Conservation (phyloP, 2,797 vertebrate species). For the Ibycter americanus region DNA sequence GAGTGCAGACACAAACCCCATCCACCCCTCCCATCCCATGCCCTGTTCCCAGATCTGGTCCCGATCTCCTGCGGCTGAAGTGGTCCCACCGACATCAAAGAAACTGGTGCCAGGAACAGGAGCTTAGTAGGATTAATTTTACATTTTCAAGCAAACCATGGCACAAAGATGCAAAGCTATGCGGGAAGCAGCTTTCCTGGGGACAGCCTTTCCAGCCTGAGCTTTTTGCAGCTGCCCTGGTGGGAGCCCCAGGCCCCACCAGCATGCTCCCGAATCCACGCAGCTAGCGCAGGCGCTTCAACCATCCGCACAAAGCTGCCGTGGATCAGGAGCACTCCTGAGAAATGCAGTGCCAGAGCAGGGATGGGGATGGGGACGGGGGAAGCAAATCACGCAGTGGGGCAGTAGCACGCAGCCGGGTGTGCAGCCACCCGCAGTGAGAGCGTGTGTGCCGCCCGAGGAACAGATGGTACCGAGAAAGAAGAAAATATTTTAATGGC, state of each 20-base stretch:
- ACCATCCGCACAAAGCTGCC: not conserved
- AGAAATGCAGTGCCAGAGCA: not conserved
- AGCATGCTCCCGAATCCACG: accelerated
- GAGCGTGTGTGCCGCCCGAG: not conserved
- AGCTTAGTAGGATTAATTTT: not conserved
- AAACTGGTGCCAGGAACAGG: not conserved
- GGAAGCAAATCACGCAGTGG: accelerated
- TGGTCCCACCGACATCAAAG: not conserved
- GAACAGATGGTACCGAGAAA: not conserved
- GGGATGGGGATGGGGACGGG: not conserved
- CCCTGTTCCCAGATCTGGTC: not conserved
- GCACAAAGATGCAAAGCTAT: not conserved
- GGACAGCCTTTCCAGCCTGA: not conserved
- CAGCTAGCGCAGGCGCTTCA: accelerated
- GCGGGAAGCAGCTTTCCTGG: not conserved
- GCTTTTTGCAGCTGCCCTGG: not conserved
- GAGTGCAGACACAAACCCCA: not conserved
- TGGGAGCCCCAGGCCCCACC: not conserved
- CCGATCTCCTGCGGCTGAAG: not conserved
- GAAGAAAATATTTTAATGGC: not conserved
- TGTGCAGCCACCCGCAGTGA: accelerated
- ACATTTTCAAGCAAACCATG: not conserved
- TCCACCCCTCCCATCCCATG: accelerated
- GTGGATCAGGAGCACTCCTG: accelerated
- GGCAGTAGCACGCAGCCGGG: not conserved